Conservation (phyloP, 37 sponge, comb jelly and placozoan species). For the Petrosia ficiformis region DNA sequence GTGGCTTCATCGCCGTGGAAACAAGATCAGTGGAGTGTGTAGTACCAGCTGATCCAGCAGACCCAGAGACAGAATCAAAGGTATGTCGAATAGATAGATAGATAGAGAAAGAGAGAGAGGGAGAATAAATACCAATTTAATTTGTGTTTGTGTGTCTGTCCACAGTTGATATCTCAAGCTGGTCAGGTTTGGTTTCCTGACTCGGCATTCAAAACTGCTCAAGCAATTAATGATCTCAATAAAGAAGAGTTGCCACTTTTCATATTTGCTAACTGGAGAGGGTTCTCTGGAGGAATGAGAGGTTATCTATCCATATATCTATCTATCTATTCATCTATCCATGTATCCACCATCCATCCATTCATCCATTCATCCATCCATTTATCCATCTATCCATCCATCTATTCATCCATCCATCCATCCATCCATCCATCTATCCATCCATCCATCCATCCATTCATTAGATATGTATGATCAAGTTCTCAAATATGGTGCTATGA, state of each 20-base stretch:
- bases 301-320: slow-evolving; percentile 46
- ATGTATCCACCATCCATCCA: background rate
- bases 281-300: slow-evolving; percentile 99
- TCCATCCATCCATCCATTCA: background rate
- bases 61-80: slow-evolving; percentile 83
- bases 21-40: slow-evolving; percentile 82
- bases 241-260: slow-evolving; percentile 90
- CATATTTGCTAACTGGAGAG: slow-evolving; percentile 99
- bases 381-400: background rate
- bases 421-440: background rate
- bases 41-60: slow-evolving; percentile 96
- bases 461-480: slow-evolving; percentile 97
- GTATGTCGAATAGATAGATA: too few species aligned
- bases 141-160: background rate
- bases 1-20: slow-evolving; percentile 97
- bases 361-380: background rate
- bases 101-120: slow-evolving; percentile 7
- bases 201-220: slow-evolving; percentile 99
- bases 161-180: slow-evolving; percentile 82
- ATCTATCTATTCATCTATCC: background rate
- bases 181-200: slow-evolving; percentile 99
- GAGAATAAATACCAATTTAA: slow-evolving; percentile 1
- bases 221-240: slow-evolving; percentile 90
- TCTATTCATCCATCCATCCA: background rate
- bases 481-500: slow-evolving; percentile 95